These are phyloP conservation scores for Phalanger gymnotis DNA, from an alignment of 2,797 vertebrate species.

Conservation along the genomic window DNA sequence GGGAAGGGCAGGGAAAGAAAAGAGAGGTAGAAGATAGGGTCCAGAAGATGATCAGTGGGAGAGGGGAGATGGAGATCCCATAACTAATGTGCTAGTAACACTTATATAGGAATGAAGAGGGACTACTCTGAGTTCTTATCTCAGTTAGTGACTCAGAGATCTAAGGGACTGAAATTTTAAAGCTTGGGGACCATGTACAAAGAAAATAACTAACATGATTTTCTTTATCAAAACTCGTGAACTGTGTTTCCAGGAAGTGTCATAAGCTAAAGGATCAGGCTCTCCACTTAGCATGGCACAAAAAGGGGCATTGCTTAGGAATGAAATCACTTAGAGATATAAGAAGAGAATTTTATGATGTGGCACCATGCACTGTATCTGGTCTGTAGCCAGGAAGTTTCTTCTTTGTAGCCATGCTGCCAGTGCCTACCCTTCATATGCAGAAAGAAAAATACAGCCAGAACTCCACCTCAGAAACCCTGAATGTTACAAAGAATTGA, in stretches of 20 bases:
- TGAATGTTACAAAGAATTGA: constrained; percentile 59
- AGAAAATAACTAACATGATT: constrained; percentile 54
- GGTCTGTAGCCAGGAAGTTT: constrained; percentile 65
- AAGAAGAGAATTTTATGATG: constrained; percentile 64
- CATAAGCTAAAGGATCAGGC: constrained; percentile 62
- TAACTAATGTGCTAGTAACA: constrained; percentile 54
- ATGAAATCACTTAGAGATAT: constrained; percentile 64
- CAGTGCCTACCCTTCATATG: constrained; percentile 69
- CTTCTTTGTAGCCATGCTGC: constrained; percentile 65
- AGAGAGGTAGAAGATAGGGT: constrained; percentile 47
- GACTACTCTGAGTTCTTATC: constrained; percentile 52
- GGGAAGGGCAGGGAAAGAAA: constrained; percentile 48
- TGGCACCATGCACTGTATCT: constrained; percentile 58
- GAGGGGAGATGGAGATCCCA: constrained; percentile 16
- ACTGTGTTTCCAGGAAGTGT: background rate
- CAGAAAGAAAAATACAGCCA: constrained; percentile 63
- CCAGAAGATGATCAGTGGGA: background rate
- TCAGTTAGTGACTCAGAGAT: constrained; percentile 51
- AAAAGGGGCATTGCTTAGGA: constrained; percentile 58
- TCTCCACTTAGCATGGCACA: constrained; percentile 54
- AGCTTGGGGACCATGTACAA: background rate
- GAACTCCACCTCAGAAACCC: constrained; percentile 47
- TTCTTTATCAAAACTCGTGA: constrained; percentile 56
- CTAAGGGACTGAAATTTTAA: constrained; percentile 62
- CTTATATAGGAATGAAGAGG: constrained; percentile 36